Percentiles rank a stretch among this genome's conserved stretches.
phyloP scores from a whole-genome alignment of 2,113 vertebrate genomes.

The Chrysochloris asiatica region DNA sequence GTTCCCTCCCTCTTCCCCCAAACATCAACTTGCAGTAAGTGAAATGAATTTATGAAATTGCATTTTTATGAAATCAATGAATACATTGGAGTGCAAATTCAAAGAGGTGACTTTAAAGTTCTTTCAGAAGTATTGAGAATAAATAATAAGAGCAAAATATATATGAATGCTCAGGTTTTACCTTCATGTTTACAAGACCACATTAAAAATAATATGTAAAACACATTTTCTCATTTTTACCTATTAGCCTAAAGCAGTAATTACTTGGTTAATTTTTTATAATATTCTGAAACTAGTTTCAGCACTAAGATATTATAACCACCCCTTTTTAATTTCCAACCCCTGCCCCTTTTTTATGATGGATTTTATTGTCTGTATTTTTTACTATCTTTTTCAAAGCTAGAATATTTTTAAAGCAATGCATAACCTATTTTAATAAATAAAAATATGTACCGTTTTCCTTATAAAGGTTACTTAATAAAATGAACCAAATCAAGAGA shows the following conservation, averaged over 20 bases:
- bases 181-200: background rate
- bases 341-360: background rate
- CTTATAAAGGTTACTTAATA: background rate
- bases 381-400: background rate
- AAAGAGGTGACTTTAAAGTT: conserved; percentile 23
- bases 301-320: background rate
- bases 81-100: background rate
- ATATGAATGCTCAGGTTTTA: background rate
- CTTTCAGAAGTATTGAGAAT: background rate
- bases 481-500: background rate
- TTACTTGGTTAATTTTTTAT: background rate
- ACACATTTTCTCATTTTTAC: background rate
- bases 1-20: background rate
- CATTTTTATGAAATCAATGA: conserved; percentile 65
- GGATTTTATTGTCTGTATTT: background rate
- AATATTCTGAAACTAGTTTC: background rate
- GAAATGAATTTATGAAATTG: conserved; percentile 59
- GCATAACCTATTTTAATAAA: background rate
- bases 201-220: conserved; percentile 3
- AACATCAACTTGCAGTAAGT: conserved; percentile 51
- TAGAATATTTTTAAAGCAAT: background rate
- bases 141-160: conserved; percentile 12
- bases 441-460: background rate
- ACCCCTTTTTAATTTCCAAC: background rate
- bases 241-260: background rate